Conservation (phyloP, 2,888 invertebrate genomes). For the Thysanoteuthis rhombus region DNA sequence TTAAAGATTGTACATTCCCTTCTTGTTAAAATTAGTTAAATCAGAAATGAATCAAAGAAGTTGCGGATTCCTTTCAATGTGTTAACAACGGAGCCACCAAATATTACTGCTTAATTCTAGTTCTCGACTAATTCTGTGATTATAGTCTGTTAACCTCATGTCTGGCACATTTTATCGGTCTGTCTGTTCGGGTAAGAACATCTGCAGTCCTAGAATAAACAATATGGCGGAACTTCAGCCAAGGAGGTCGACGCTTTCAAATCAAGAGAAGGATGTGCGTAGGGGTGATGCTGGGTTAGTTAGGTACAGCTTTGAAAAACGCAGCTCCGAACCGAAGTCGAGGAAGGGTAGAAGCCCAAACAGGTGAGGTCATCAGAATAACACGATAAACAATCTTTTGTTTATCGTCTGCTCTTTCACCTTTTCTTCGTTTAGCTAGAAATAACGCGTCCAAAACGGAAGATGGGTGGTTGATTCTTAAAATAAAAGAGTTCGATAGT, state of each 20-base stretch:
- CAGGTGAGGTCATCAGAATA: neutral
- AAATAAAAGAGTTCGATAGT: no score
- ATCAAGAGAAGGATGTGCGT: neutral
- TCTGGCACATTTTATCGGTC: neutral
- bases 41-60: no score
- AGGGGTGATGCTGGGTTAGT: neutral
- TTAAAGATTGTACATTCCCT: no score
- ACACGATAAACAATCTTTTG: neutral
- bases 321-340: neutral
- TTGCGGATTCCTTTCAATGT: no score
- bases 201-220: neutral
- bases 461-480: neutral
- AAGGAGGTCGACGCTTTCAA: neutral
- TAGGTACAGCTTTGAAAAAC: no score
- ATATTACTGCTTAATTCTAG: no score
- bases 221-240: neutral
- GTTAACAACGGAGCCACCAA: no score
- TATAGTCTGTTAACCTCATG: neutral
- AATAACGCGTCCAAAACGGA: neutral
- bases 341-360: neutral
- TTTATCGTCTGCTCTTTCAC: neutral
- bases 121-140: neutral
- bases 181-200: neutral
- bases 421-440: neutral
- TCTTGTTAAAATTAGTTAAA: no score